Evolutionary conservation across 2,888 invertebrate species (phyloP), one percentile per base, ranked within the genome.

Genomic region (Plemyria rubiginata): DNA sequence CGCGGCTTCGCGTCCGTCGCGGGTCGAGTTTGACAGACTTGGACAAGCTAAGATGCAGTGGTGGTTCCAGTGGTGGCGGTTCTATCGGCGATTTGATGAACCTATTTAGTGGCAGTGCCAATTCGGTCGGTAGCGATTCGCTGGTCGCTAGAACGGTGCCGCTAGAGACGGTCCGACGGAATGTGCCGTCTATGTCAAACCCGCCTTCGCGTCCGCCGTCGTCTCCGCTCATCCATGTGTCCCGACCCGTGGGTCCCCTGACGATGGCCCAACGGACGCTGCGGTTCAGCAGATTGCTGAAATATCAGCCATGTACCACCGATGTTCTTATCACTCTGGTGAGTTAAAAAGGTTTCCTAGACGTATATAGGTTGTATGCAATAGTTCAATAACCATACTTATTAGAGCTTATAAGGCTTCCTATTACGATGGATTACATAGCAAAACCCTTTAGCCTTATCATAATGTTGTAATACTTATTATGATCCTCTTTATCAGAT

Each of bases 1-100:
- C 90, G 29, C 87, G 94, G 12, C 84, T 94, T 51, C 90, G 94
- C 51, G 95, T 96, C 70, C 94, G 96, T 5, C 93, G 96, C 0
- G 95, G 96, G 0, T 96, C 96, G 0, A 96, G 96, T 71, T 92
- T 96, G 86, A 96, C 96, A 2, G 96, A 96, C 74, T 89, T 96
- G 76, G 96, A 96, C 80, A 95, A 95, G 78, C 82, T 96, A 36
- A 89, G 94, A 61, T 92, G 85, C 57, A 81, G 87, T 32, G 87
- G 82, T 11, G 86, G 90, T 2, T 89, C 92, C 0, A 92, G 89
- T 65, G 88, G 90, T 4, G 90, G 93, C 16, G 95, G 95, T 15
- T 96, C 96, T 73, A 96, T 96, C 51, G 96, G 96, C 2, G 96
- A 97, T 82, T 87, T 96, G 74, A 96, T 96, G 96, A 96, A 96